Conservation (phyloP, 30 jellyfish, hydroid and myxozoan species). For the Hydra vulgaris region DNA sequence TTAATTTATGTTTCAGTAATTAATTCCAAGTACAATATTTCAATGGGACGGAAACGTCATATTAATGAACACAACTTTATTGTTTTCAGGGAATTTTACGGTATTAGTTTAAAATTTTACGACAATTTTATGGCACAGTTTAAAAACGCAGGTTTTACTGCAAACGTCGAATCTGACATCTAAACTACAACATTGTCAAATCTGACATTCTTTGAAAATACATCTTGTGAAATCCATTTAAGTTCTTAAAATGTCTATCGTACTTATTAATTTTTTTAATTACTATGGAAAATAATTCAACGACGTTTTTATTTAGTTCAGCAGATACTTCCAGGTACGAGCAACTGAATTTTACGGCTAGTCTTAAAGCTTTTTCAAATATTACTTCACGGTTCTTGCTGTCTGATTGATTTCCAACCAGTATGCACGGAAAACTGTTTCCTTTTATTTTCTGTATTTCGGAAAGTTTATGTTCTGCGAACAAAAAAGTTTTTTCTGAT, state of each 20-base stretch:
- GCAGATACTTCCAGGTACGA: slow-evolving; percentile 33
- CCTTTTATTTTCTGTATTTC: slow-evolving; percentile 20
- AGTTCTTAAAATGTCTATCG: slow-evolving; percentile 1
- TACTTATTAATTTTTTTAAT: slow-evolving; percentile 3
- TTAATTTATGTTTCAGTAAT: too few species aligned
- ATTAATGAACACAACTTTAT: too few species aligned
- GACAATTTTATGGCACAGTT: too few species aligned
- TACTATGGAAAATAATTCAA: slow-evolving; percentile 9
- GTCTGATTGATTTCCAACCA: slow-evolving; percentile 34
- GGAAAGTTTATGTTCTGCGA: neutral
- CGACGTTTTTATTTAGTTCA: slow-evolving; percentile 12
- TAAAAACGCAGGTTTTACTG: too few species aligned
- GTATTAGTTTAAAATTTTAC: too few species aligned
- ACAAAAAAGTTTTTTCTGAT: slow-evolving; percentile 1
- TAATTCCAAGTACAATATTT: too few species aligned
- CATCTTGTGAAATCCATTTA: too few species aligned
- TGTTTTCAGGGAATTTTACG: too few species aligned
- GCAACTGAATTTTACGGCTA: slow-evolving; percentile 16
- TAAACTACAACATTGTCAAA: neutral
- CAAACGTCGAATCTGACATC: too few species aligned
- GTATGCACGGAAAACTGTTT: slow-evolving; percentile 23
- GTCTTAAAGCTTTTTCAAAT: slow-evolving; percentile 18
- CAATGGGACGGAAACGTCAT: too few species aligned
- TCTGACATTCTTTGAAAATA: neutral
- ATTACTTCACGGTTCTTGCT: slow-evolving; percentile 3